Conservation (phyloP, 2,888 invertebrate species). For the Euplagia quadripunctaria region DNA sequence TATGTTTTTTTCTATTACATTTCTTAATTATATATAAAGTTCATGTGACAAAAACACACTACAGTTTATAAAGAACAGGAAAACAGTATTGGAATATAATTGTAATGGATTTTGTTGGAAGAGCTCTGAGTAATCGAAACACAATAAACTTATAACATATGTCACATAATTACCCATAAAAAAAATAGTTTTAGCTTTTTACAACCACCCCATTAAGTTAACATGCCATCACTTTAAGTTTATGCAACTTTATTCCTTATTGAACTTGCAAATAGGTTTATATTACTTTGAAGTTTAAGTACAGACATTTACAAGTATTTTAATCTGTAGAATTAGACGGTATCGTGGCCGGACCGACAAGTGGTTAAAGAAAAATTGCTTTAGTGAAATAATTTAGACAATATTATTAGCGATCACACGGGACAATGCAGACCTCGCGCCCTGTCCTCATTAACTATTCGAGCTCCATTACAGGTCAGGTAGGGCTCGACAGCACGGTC, state of each 20-base stretch:
- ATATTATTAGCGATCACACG: slow-evolving; percentile 9
- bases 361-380: background rate
- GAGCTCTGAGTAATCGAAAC: background rate
- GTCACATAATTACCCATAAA: background rate
- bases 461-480: background rate
- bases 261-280: background rate
- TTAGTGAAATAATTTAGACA: slow-evolving; percentile 26
- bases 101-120: background rate
- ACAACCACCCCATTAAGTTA: too few relatives aligned
- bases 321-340: background rate
- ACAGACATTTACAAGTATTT: background rate
- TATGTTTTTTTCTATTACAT: background rate
- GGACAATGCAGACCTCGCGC: background rate
- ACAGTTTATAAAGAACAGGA: background rate
- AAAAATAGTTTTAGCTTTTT: too few relatives aligned
- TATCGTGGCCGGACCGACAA: background rate
- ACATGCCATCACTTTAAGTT: too few relatives aligned
- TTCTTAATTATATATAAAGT: background rate
- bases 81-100: background rate
- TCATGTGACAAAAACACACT: background rate
- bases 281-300: background rate
- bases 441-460: background rate
- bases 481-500: background rate
- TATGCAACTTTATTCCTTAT: too few relatives aligned
- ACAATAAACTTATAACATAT: background rate